Base-by-base conservation (phyloP, 2,797 vertebrate genomes). In the Peromyscus nudipes region DNA sequence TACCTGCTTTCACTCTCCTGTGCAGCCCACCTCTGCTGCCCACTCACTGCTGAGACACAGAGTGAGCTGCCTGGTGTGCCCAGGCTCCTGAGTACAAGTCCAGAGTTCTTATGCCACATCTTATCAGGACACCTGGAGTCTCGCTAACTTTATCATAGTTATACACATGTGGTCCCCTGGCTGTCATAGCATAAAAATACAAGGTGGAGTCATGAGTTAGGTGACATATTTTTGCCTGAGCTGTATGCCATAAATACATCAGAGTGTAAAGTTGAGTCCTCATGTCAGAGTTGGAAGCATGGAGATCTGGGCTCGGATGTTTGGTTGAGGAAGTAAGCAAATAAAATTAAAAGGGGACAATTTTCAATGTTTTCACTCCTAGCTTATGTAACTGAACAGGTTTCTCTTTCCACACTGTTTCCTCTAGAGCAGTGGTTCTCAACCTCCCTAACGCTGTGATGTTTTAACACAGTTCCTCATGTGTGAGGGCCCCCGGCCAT, bases 241-340 rank as follows among this genome's bases (percentile, higher is more conserved):
- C 37, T 82, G 19, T 62, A 43, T 75, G 46, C 37, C 40, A 55
- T 60, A 57, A 10, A 77, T 64, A 10, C 31, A 9, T 69, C 17
- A 79, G 84, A 87, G 71, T 31, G 64, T 37, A 82, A 82, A 92
- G 62, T 60, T 46, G 65, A 25, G 29, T 64, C 81, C 31, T 89
- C 40, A 46, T 5, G 10, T 25, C 43, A 87, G 21, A 21, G 17
- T 11, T 80, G 17, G 27, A 6, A 37, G 2, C 14, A 83, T 65
- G 60, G 49, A 64, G 23, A 69, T 4, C 37, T 79, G n/a, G 46
- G 11, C 43, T 52, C 89, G 75, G 83, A 43, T 40, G 40, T 69
- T 65, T 81, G 64, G 8, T 49, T 60, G 43, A 92, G 85, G 94
- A 91, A 46, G n/a, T 80, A 86, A 88, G 31, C 57, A 91, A 94